Percentiles rank a stretch among this genome's conserved stretches.
Conservation (phyloP, 2,888 invertebrate species). For the Scaeva pyrastri region DNA sequence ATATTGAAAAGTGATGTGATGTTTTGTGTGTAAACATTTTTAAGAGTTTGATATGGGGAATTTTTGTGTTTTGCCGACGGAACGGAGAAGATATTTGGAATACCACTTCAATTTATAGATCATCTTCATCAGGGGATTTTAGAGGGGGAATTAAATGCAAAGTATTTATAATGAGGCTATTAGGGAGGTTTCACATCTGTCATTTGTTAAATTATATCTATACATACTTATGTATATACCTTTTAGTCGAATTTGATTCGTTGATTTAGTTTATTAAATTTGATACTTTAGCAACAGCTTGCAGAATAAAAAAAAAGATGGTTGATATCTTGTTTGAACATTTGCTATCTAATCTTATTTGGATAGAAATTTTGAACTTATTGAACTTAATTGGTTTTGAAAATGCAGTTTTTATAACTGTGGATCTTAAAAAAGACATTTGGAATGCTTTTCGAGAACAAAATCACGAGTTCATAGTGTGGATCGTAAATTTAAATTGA, state of each 20-base stretch:
- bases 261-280: neutral
- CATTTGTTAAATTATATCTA: constrained; percentile 14
- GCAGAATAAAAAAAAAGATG: no score
- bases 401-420: no score
- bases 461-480: no score
- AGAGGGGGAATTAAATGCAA: constrained; percentile 6
- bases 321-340: neutral
- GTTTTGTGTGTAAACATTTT: constrained; percentile 39
- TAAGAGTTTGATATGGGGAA: constrained; percentile 8
- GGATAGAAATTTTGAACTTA: no score
- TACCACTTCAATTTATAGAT: constrained; percentile 35
- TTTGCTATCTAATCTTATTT: no score
- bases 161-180: constrained; percentile 22
- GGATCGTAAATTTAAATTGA: no score
- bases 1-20: constrained; percentile 42
- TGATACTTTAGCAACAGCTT: neutral
- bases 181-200: constrained; percentile 35
- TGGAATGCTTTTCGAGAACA: no score
- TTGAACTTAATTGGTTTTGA: no score
- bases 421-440: no score
- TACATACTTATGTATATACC: no score
- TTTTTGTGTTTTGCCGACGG: constrained; percentile 21
- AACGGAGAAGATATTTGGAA: constrained; percentile 70
- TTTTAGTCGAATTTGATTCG: neutral
- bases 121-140: constrained; percentile 17